phyloP scores from a whole-genome alignment of 2,797 vertebrate species.

The Heteromormyrus szaboi region DNA sequence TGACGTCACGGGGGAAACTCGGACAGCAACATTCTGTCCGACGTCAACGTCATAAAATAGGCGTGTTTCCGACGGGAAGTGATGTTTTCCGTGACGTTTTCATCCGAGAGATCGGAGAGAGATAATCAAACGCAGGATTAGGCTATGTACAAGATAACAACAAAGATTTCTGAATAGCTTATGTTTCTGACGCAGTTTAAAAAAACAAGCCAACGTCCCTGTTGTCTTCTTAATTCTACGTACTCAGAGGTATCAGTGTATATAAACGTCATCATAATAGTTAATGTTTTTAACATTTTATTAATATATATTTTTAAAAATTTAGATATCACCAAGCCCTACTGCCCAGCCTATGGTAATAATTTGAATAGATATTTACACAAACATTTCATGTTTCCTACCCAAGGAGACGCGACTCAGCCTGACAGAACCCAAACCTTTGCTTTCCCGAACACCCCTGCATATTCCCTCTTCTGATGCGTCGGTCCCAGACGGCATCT shows the following conservation, averaged over 20 bases:
- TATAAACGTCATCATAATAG: background rate
- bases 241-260: background rate
- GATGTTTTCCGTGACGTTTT: no score
- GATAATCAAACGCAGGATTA: background rate
- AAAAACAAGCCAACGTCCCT: background rate
- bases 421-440: background rate
- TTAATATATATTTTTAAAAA: background rate
- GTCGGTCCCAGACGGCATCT: slow-evolving; percentile 34
- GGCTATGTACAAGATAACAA: background rate
- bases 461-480: background rate
- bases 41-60: background rate
- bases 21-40: background rate
- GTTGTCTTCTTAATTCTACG: background rate
- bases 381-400: background rate
- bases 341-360: background rate
- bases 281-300: background rate
- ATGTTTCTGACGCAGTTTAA: background rate
- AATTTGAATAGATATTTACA: background rate
- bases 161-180: background rate
- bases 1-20: background rate
- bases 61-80: background rate
- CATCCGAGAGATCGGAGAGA: no score
- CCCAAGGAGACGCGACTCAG: background rate
- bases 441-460: background rate
- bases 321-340: background rate